A percentile compares a stretch with the other conserved stretches of the same genome.
phyloP scores from a whole-genome alignment of 2,888 invertebrate genomes.

The Epinotia bilunana region DNA sequence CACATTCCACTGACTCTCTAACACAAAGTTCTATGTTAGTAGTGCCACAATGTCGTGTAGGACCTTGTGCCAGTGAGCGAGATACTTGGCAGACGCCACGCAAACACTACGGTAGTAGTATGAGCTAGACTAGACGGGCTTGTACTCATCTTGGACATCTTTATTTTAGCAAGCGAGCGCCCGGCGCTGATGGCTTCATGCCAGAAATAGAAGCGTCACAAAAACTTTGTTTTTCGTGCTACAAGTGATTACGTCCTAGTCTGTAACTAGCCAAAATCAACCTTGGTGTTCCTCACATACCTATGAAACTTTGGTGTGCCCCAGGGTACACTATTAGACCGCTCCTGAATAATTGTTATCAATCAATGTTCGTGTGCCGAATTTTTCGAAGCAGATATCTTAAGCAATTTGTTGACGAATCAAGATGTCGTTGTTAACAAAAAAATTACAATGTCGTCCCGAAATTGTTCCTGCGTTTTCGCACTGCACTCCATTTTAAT shows the following conservation, averaged over 20 bases:
- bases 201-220: slow-evolving; percentile 37
- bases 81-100: slow-evolving; percentile 28
- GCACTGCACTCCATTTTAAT: slow-evolving; percentile 10
- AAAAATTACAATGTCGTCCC: slow-evolving; percentile 27
- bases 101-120: slow-evolving; percentile 16
- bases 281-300: background rate
- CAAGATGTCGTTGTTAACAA: slow-evolving; percentile 3
- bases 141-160: slow-evolving; percentile 25
- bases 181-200: slow-evolving; percentile 29
- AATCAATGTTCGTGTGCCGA: background rate
- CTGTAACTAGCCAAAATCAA: background rate
- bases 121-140: slow-evolving; percentile 22
- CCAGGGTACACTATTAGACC: background rate
- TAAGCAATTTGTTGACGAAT: background rate
- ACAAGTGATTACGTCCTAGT: slow-evolving; percentile 9
- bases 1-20: slow-evolving; percentile 18
- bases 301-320: background rate
- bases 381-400: background rate
- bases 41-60: background rate
- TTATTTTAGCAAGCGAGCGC: slow-evolving; percentile 39
- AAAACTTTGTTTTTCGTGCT: slow-evolving; percentile 9
- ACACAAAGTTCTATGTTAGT: slow-evolving; percentile 2
- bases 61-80: background rate
- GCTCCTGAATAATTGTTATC: background rate
- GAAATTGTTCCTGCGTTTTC: slow-evolving; percentile 12